Evolutionary conservation across 1,140 invertebrate species (phyloP), one percentile per base, ranked within the genome.

Genomic region (Sweltsa coloradensis): DNA sequence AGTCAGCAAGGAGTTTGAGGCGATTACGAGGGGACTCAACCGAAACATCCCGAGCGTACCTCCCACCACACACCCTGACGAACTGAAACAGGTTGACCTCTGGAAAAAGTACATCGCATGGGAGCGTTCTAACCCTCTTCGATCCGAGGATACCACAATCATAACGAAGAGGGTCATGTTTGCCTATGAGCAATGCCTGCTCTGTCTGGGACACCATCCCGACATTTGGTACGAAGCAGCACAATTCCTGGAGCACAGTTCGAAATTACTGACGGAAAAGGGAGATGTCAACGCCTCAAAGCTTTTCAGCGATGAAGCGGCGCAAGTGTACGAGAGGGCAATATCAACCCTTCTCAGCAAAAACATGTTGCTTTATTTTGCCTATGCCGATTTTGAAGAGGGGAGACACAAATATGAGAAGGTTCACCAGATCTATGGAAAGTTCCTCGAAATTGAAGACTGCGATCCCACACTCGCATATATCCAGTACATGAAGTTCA

Each of bases 401-500:
- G 87, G 92, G 23, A 70, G 94, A 37, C 78, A 97, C 57, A 94
- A 95, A 60, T 95, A 94, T 64, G 92, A 97, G 50, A 96, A 96
- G 74, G 94, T 97, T 0, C 92, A 97, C 68, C 81, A 86, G 59
- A 97, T 99, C 57, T 99, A 98, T 67, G 86, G 91, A 48, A 84
- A 87, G 54, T 84, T 92, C 58, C 67, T 98, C 13, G 86, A 88
- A 57, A 84, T 93, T 59, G 66, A 76, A 51, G 87, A 93, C 55
- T 83, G 94, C 39, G 92, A 98, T 72, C 94, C 94, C 2, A 97
- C 94, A 2, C 68, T 98, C 66, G 86, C 89, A 0, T 99, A 94
- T 61, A 88, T 99, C 34, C 96, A 99, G 61, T 97, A 98, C 60
- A 98, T 99, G 94, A 97, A 97, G 70, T 99, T 99, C 67, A 85